These are phyloP conservation scores for Pristiophorus japonicus DNA, from an alignment of 2,113 vertebrate species.

Conservation along the genomic window DNA sequence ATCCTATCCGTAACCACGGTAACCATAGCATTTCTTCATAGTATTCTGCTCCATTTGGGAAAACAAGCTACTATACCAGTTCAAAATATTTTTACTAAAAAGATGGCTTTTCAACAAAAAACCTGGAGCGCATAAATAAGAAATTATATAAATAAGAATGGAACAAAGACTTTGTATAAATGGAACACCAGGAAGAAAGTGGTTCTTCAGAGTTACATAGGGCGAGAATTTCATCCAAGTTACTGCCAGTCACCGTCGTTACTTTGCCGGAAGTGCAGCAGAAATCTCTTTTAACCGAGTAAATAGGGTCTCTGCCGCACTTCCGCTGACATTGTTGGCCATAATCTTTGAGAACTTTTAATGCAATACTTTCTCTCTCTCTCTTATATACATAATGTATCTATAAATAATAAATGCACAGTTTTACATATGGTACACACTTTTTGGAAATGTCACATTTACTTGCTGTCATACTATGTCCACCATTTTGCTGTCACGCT, in stretches of 20 bases:
- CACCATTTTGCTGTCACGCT: neutral
- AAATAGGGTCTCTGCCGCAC: neutral
- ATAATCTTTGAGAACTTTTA: neutral
- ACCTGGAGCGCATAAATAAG: neutral
- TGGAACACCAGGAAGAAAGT: neutral
- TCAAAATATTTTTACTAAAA: neutral
- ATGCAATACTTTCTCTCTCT: neutral
- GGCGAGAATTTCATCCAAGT: neutral
- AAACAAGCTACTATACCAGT: neutral
- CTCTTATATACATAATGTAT: neutral
- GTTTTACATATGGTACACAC: neutral
- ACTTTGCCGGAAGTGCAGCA: neutral
- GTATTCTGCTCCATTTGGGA: neutral
- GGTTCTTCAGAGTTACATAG: neutral
- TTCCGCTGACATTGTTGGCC: neutral
- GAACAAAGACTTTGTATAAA: neutral
- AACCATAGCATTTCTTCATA: neutral
- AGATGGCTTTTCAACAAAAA: neutral
- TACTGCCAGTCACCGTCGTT: neutral
- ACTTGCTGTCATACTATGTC: neutral
- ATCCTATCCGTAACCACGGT: neutral
- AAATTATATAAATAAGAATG: neutral
- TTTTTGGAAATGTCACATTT: neutral
- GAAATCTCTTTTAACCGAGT: neutral
- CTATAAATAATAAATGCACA: neutral